Base-by-base conservation (phyloP, 1,140 invertebrate genomes). In the Saxidomus purpurata region DNA sequence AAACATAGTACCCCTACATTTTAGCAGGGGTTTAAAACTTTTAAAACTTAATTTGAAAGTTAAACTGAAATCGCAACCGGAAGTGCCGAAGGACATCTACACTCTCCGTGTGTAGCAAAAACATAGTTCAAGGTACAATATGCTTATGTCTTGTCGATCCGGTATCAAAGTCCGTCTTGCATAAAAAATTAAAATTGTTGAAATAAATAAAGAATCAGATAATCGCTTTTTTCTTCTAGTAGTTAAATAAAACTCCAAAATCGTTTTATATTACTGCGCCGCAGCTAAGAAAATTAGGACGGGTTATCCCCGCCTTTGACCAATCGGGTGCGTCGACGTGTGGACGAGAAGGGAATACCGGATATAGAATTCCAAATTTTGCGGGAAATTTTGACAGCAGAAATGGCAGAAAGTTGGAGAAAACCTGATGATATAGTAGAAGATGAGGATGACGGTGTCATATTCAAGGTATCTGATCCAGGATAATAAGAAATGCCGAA, bases 41-140 rank as follows among this genome's bases (percentile, higher is more conserved):
- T 13, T 17, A 77, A 38, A 63, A 15, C 22, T 79, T 28, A 80
- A 36, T n/a, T 55, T 55, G 28, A 69, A 69, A 61, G 71, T 61
- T 59, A 74, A 76, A 87, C 84, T n/a, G n/a, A n/a, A n/a, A n/a
- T 77, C 34, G 76, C 4, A 55, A 88, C 77, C 31, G 86, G 86
- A 88, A 69, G 86, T 80, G 86, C 77, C 86, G 55, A 88, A 88
- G 74, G 61, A 88, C 86, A 88, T 77, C 71, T 19, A 1, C 17
- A 43, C 4, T 28, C 22, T 19, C 55, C n/a, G 4, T 22, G 55
- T 19, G 55, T 59, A 59, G 25, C 19, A 25, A 25, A 59, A 59
- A 59, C 22, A 22, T 59, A 59, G 25, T 59, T 4, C 25, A 9
- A 19, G 47, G 9, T 11, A 19, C 9, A 52, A 52, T 11, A 9